Conservation (phyloP, 2,113 vertebrate species). For the Oophaga pumilio region DNA sequence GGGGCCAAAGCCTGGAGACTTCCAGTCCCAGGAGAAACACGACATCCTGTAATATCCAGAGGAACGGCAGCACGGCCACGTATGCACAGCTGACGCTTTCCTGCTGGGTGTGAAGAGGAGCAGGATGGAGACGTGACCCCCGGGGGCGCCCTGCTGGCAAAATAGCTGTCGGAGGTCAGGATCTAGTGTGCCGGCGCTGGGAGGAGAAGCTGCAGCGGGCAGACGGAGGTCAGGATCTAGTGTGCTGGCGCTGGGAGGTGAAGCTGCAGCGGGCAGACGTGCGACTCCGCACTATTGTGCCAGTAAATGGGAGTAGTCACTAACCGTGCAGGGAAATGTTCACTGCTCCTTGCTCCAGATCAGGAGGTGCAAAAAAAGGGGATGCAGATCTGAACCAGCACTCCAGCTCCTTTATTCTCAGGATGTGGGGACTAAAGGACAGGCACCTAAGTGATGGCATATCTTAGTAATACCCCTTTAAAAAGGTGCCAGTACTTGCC, state of each 20-base stretch:
- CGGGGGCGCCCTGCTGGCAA: background rate
- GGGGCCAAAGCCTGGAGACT: background rate
- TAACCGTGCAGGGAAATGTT: too few relatives aligned
- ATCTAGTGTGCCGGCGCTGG: background rate
- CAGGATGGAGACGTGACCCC: background rate
- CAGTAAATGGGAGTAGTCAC: background rate
- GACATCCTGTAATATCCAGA: slow-evolving; percentile 14
- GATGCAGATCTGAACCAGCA: too few relatives aligned
- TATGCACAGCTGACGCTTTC: background rate
- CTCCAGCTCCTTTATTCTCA: too few relatives aligned
- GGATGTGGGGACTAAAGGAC: too few relatives aligned
- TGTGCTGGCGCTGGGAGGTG: background rate
- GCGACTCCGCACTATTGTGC: background rate
- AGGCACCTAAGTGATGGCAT: too few relatives aligned
- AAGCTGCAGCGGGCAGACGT: background rate
- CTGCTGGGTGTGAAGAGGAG: background rate
- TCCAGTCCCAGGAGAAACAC: background rate
- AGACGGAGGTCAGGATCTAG: background rate
- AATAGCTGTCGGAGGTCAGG: background rate
- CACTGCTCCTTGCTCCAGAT: too few relatives aligned
- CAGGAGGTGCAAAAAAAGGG: too few relatives aligned
- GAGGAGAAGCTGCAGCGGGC: background rate
- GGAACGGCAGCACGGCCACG: background rate
- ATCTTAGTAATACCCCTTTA: too few relatives aligned
- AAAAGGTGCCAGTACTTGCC: too few relatives aligned